Conservation (phyloP, 2,113 vertebrate genomes). For the Okapia johnstoni region DNA sequence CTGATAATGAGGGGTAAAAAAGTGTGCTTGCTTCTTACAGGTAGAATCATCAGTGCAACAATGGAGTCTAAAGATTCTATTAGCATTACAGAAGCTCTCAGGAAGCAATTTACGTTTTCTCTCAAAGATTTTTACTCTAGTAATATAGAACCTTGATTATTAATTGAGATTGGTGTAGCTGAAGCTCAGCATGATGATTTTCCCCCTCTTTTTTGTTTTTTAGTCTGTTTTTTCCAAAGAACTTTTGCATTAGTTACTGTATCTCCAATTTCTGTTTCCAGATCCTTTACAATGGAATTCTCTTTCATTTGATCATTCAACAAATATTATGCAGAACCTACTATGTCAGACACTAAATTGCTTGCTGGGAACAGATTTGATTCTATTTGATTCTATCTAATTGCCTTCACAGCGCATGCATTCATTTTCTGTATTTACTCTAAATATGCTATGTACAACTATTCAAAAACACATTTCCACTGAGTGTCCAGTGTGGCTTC, state of each 20-base stretch:
- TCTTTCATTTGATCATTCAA: not conserved
- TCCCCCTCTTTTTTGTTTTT: not conserved
- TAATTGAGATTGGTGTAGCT: slow-evolving; percentile 10
- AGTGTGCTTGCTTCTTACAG: slow-evolving; percentile 34
- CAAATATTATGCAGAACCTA: not conserved
- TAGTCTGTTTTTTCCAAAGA: slow-evolving; percentile 8
- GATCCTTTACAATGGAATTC: not conserved
- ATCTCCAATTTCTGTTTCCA: not conserved
- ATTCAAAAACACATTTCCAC: not conserved
- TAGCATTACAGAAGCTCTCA: slow-evolving; percentile 59
- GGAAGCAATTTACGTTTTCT: slow-evolving; percentile 38
- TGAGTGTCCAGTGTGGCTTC: not conserved
- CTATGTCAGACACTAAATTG: not conserved
- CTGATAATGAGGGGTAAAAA: slow-evolving; percentile 50
- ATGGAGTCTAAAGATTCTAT: slow-evolving; percentile 55
- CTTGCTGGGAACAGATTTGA: not conserved
- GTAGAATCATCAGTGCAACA: slow-evolving; percentile 51
- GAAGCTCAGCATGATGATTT: not conserved
- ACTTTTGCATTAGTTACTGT: not conserved
- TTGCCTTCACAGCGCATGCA: not conserved
- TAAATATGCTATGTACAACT: not conserved
- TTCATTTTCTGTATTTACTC: not conserved
- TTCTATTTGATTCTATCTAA: not conserved
- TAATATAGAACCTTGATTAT: slow-evolving; percentile 56
- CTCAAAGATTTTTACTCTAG: slow-evolving; percentile 8